These are phyloP conservation scores for Saccostrea cuccullata DNA, from an alignment of 1,140 invertebrate species.

Conservation along the genomic window DNA sequence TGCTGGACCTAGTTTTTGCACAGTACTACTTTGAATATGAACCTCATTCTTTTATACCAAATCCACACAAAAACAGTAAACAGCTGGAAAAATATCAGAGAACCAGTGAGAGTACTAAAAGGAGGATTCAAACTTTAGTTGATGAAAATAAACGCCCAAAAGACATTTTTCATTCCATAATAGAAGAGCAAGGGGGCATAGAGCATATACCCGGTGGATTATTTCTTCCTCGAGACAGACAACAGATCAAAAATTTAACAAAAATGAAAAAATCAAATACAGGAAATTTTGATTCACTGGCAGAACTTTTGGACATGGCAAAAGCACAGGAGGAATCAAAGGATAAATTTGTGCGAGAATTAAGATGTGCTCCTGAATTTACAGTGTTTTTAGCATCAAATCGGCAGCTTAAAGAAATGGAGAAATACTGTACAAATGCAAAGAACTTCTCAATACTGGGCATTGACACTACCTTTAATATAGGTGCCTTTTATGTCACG, in stretches of 20 bases:
- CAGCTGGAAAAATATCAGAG: not conserved
- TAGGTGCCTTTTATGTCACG: not conserved
- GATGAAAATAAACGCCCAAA: not conserved
- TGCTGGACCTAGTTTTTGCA: not conserved
- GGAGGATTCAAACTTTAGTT: not conserved
- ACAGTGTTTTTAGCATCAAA: not conserved
- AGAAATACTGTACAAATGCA: not conserved
- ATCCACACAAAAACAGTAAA: not conserved
- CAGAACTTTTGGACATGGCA: too few species aligned
- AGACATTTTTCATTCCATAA: not conserved
- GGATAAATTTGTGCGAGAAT: too few species aligned
- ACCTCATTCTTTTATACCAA: not conserved
- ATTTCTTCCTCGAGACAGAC: not conserved
- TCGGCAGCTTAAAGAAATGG: not conserved
- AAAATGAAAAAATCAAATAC: not conserved
- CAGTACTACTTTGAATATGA: not conserved
- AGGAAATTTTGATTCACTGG: too few species aligned
- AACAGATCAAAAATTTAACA: not conserved
- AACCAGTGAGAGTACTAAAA: not conserved
- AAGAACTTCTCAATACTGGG: conserved; percentile 8
- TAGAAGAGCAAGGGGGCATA: not conserved
- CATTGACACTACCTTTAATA: not conserved
- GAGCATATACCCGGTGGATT: not conserved
- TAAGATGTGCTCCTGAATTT: not conserved
- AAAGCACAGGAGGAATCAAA: too few species aligned